Base-by-base conservation (phyloP, 2,113 vertebrate species). In the Electrona antarctica region DNA sequence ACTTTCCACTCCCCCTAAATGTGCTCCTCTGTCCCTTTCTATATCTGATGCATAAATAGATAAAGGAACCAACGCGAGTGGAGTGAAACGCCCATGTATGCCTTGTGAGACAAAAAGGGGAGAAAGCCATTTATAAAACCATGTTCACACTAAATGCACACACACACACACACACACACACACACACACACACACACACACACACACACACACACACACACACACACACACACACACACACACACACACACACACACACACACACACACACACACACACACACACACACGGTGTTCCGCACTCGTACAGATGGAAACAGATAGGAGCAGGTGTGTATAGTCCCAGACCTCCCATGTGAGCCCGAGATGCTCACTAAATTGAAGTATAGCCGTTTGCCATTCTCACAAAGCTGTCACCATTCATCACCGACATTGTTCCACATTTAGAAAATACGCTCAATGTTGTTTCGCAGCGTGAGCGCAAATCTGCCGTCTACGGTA, bases 31-130 rank as follows among this genome's bases (percentile, higher is more conserved):
- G 89, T 93, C 91, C 88, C 88, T 84, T 90, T 84, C 91, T 82
- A 92, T 93, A 92, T 93, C 88, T 92, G 85, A 92, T 91, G 88
- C 89, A 92, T 87, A 92, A 89, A 93, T 86, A 92, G 87, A 92
- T 90, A 90, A 92, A 81, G 67, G 83, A 86, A 69, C 33, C 33
- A 21, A 41, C 79, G 70, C 86, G 77, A 85, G 77, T 61, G 80
- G 80, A 88, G 87, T 90, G 82, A 85, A 89, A 82, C 86, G 84
- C 73, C 60, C 75, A 69, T 21, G 21, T 21, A 21, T 73, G 74
- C 65, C 79, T 76, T 61, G 46, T 80, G 83, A 88, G 73, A 77
- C 69, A 74, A 67, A 71, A 21, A 21, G 21, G 21, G 21, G 74
- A 29, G 66, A 41, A 41, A 67, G 71, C 73, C 71, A 87, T 74